Conservation (phyloP, 2,113 vertebrate species). For the western clawed frog (Xenopus tropicalis) region UCB_Xtro_10.0 CM004443.2:38439501-38440000, state of each 20-base stretch:
- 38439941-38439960: neutral
- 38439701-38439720: constrained; percentile 6
- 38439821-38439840: constrained; percentile 20
- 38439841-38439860: constrained; percentile 7
- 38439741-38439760: constrained; percentile 8
- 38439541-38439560: too few relatives aligned
- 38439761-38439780: neutral
- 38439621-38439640: constrained; percentile 8
- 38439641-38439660: constrained; percentile 19
- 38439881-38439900: neutral
- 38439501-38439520: too few relatives aligned
- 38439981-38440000: constrained; percentile 11
- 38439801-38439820: constrained; percentile 23
- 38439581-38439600: too few relatives aligned
- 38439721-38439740: constrained; percentile 4
- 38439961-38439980: constrained; percentile 31
- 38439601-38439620: constrained; percentile 13
- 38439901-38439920: constrained; percentile 17
- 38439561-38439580: too few relatives aligned
- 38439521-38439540: too few relatives aligned
- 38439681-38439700: constrained; percentile 28
- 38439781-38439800: constrained; percentile 38
- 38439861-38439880: neutral
- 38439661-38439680: constrained; percentile 26
- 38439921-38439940: constrained; percentile 31